phyloP scores from a whole-genome alignment of 2,888 invertebrate genomes.

The Caenorhabditis virilis region DNA sequence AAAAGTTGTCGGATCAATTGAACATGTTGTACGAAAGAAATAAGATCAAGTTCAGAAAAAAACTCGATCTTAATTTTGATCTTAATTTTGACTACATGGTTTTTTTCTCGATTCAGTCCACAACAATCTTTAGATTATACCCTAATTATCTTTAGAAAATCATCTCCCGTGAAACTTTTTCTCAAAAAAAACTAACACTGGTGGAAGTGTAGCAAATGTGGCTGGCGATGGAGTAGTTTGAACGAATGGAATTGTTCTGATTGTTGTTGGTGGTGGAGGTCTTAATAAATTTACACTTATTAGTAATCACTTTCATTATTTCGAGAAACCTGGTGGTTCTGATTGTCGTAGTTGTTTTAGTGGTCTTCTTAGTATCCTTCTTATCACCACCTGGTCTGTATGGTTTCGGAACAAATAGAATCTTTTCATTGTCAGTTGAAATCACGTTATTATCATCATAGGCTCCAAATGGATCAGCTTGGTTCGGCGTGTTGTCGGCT shows the following conservation, averaged over 20 bases:
- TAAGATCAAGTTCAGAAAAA: too few species aligned
- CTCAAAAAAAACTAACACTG: conserved; percentile 14
- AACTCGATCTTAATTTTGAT: too few species aligned
- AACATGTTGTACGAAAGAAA: too few species aligned
- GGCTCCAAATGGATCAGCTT: conserved; percentile 54
- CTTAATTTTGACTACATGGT: too few species aligned
- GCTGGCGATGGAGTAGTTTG: conserved; percentile 35
- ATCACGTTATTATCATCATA: conserved; percentile 62
- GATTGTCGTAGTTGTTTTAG: conserved; percentile 23
- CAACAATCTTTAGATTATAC: too few species aligned
- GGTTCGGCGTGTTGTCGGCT: conserved; percentile 41
- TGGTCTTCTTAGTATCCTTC: conserved; percentile 43
- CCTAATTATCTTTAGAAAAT: too few species aligned
- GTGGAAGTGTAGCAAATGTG: conserved; percentile 28
- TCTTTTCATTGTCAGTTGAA: conserved; percentile 54
- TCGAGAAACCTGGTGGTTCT: too few species aligned
- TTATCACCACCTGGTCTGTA: conserved; percentile 61
- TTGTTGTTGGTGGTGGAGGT: conserved; percentile 39
- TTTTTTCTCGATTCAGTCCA: too few species aligned
- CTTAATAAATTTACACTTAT: too few species aligned
- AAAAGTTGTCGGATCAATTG: too few species aligned
- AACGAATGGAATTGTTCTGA: conserved; percentile 45
- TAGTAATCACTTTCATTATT: too few species aligned
- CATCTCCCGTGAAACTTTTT: too few species aligned
- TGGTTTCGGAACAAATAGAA: conserved; percentile 61